phyloP scores from a whole-genome alignment of 2,888 invertebrate species.

The Eustalomyia histrio region DNA sequence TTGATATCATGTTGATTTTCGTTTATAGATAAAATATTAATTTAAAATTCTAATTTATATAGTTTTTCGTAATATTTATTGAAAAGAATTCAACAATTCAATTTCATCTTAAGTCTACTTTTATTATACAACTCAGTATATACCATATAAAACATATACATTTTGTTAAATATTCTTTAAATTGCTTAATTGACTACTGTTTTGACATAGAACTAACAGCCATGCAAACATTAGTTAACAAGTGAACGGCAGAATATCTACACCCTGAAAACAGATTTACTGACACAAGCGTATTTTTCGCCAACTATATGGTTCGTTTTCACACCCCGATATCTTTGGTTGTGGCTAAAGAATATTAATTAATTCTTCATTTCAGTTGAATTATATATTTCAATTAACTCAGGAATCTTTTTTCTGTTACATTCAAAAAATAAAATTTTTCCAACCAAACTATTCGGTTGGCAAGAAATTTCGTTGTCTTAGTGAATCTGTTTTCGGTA shows the following conservation, averaged over 20 bases:
- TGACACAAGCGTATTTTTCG: too few relatives aligned
- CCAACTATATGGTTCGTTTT: too few relatives aligned
- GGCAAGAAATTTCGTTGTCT: too few relatives aligned
- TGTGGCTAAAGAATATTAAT: too few relatives aligned
- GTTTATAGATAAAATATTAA: constrained; percentile 19
- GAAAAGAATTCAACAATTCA: not conserved
- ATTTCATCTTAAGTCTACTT: constrained; percentile 1
- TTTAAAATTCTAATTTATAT: constrained; percentile 39
- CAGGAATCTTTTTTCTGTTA: too few relatives aligned
- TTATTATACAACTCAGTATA: not conserved
- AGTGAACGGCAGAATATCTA: not conserved
- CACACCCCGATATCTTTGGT: too few relatives aligned
- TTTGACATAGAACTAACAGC: constrained; percentile 43
- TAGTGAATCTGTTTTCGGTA: too few relatives aligned
- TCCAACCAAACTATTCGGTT: too few relatives aligned
- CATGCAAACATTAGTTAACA: constrained; percentile 38
- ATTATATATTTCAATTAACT: too few relatives aligned
- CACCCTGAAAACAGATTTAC: too few relatives aligned
- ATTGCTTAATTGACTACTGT: constrained; percentile 55
- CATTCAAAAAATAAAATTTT: too few relatives aligned
- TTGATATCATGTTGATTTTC: constrained; percentile 41
- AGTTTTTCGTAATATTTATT: not conserved
- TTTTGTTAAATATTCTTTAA: constrained; percentile 9
- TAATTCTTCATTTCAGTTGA: too few relatives aligned
- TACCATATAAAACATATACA: not conserved